Evolutionary conservation across 2,888 invertebrate genomes (phyloP).

Genomic region (Agrochola circellaris): DNA sequence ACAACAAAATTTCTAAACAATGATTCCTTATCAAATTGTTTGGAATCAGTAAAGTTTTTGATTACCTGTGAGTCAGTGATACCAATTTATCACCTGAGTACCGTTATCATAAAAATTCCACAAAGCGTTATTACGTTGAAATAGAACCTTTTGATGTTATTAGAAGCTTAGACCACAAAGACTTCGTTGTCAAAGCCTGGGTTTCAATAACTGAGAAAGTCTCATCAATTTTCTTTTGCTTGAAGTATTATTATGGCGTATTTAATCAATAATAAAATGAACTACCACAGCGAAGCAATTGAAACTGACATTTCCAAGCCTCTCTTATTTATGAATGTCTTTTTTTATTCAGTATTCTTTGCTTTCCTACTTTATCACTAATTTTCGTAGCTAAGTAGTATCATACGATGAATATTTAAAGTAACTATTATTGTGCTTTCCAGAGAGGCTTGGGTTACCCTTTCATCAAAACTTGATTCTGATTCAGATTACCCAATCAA

Average conservation of each 20-base stretch:
- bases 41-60: conserved; percentile 17
- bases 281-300: conserved; percentile 11
- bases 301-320: conserved; percentile 41
- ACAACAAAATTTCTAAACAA: neutral
- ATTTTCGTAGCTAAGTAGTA: neutral
- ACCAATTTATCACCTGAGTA: neutral
- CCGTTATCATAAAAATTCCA: neutral
- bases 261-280: conserved; percentile 36
- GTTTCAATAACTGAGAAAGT: conserved; percentile 14
- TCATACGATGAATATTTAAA: neutral
- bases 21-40: conserved; percentile 8
- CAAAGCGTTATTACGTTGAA: neutral
- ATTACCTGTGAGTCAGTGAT: conserved; percentile 19
- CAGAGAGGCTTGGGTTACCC: neutral
- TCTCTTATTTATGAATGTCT: conserved; percentile 33
- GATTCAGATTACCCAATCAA: neutral
- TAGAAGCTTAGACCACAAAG: neutral
- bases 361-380: neutral
- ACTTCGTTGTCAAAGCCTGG: neutral
- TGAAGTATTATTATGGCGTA: conserved; percentile 7
- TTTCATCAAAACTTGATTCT: neutral
- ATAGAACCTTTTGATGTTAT: neutral
- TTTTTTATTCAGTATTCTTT: conserved; percentile 1
- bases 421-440: neutral
- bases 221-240: conserved; percentile 28